phyloP scores from a whole-genome alignment of 53 echinoderm and acorn worm species.

The Zoroaster sp. region DNA sequence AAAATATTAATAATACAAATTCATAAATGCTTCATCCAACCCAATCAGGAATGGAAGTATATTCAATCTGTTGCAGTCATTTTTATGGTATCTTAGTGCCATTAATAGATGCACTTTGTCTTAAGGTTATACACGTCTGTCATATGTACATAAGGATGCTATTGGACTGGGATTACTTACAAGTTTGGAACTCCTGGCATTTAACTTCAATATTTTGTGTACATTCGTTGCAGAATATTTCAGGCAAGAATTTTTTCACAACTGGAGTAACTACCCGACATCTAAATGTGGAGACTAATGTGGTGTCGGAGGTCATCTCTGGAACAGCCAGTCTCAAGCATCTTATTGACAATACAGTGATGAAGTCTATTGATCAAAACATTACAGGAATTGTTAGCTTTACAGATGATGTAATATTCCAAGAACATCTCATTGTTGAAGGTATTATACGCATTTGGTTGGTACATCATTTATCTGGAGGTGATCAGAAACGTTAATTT shows the following conservation, averaged over 20 bases:
- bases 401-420: conserved; percentile 50
- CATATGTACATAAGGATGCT: too few species aligned
- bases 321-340: conserved; percentile 2
- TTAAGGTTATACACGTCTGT: too few species aligned
- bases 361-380: conserved; percentile 67
- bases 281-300: conserved; percentile 12
- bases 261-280: not conserved
- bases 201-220: not conserved
- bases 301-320: conserved; percentile 22
- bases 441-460: conserved; percentile 21
- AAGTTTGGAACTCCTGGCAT: not conserved
- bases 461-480: not conserved
- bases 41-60: not conserved
- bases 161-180: not conserved
- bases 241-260: not conserved
- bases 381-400: conserved; percentile 62
- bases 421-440: conserved; percentile 39
- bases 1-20: not conserved
- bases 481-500: not conserved
- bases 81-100: not conserved
- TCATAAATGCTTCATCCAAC: too few species aligned
- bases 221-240: conserved; percentile 9
- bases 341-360: conserved; percentile 62
- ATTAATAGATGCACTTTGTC: not conserved
- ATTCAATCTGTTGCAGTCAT: not conserved